Evolutionary conservation across 2,888 invertebrate genomes (phyloP).

Genomic region (Nasonovia ribisnigri): DNA sequence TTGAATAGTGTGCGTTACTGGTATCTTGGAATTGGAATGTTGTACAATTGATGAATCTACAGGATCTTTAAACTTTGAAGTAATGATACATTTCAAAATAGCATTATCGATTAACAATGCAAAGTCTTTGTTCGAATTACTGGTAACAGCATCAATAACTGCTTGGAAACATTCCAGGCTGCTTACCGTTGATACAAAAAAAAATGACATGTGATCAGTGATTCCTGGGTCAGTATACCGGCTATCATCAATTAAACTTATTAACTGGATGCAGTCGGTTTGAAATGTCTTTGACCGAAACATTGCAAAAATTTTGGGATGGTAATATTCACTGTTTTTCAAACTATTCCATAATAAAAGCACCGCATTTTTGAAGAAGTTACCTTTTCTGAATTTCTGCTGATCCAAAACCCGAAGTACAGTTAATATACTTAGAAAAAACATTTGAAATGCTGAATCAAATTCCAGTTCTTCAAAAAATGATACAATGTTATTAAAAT

Average conservation of each 20-base stretch:
- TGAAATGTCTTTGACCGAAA: slow-evolving; percentile 58
- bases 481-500: no score
- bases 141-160: slow-evolving; percentile 22
- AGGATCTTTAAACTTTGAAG: slow-evolving; percentile 43
- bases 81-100: neutral
- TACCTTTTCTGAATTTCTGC: no score
- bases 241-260: slow-evolving; percentile 63
- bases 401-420: no score
- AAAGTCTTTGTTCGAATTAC: slow-evolving; percentile 31
- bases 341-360: no score
- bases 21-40: neutral
- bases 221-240: slow-evolving; percentile 50
- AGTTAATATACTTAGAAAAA: no score
- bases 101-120: slow-evolving; percentile 34
- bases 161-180: slow-evolving; percentile 16
- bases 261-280: slow-evolving; percentile 61
- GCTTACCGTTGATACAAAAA: slow-evolving; percentile 44
- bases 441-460: no score
- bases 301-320: slow-evolving; percentile 56
- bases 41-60: neutral
- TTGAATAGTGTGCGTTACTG: no score
- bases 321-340: slow-evolving; percentile 39
- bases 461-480: no score
- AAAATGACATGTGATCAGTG: slow-evolving; percentile 44
- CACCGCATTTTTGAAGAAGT: no score